These are phyloP conservation scores for Spodoptera picta DNA, from an alignment of 2,888 invertebrate genomes.

Conservation along the genomic window DNA sequence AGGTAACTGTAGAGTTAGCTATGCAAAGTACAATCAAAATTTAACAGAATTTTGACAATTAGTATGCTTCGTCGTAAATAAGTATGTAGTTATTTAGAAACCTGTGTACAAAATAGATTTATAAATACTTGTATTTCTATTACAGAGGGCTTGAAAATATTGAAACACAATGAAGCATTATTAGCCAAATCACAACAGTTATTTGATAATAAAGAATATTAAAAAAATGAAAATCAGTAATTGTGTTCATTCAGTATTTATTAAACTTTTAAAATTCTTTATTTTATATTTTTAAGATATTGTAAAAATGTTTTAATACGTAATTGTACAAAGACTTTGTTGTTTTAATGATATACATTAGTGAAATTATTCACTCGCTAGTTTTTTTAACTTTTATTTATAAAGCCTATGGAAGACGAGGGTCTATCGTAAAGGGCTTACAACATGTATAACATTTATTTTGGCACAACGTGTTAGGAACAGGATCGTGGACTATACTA, in stretches of 20 bases:
- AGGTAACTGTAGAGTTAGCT: conserved; percentile 62
- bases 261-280: conserved; percentile 79
- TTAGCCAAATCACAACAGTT: conserved; percentile 75
- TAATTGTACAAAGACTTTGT: conserved; percentile 80
- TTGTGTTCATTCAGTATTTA: conserved; percentile 80
- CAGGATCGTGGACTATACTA: conserved; percentile 69
- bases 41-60: too few species aligned
- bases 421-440: conserved; percentile 73
- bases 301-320: conserved; percentile 84
- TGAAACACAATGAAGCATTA: conserved; percentile 71
- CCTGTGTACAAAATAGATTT: too few species aligned
- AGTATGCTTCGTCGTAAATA: too few species aligned
- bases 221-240: conserved; percentile 62
- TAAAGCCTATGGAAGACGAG: conserved; percentile 84
- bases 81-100: too few species aligned
- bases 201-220: conserved; percentile 68
- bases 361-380: conserved; percentile 63
- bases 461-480: conserved; percentile 85
- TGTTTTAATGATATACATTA: conserved; percentile 69
- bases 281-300: conserved; percentile 80
- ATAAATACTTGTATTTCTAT: conserved; percentile 43
- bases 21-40: too few species aligned
- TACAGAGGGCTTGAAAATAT: conserved; percentile 82
- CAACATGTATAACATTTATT: conserved; percentile 72
- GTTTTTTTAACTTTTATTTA: conserved; percentile 61